Base-by-base conservation (phyloP, 2,797 vertebrate species). In the Eospalax fontanierii region DNA sequence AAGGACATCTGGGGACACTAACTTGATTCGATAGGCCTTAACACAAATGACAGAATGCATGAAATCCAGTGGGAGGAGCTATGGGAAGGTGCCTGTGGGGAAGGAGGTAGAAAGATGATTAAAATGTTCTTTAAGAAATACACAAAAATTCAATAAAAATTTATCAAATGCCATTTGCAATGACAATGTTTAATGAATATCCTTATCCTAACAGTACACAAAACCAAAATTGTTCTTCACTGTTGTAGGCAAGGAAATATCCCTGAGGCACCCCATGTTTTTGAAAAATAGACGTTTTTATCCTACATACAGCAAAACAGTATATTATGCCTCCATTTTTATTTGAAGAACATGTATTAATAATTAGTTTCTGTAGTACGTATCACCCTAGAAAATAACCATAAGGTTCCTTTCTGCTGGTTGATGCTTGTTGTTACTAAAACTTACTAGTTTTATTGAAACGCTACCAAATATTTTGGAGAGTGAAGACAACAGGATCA, bases 281-380 rank as follows among this genome's bases (percentile, higher is more conserved):
- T 15, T 33, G n/a, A 91, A 43, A 73, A 11, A 68, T 33, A 82
- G 18, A 38, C 35, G 78, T 50, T 54, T 81, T 43, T 9, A 73
- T 59, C 22, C 35, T 54, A 50, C 46, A 57, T 38, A 79, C 0
- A 92, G 35, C 21, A 1, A 89, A 92, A 70, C 28, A 76, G 4
- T 18, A 71, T 43, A 40, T 38, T 15, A 1, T 88, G n/a, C 8
- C 38, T 87, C 19, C 8, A 65, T 7, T 82, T 93, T 71, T 30
- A 90, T 85, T 57, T 92, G n/a, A 74, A 95, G 2, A 86, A 30
- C 21, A 70, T 38, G 4, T 68, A 87, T 90, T 79, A 68, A 21
- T 22, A 61, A 66, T 82, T 78, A n/a, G 3, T 61, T 84, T 85
- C 70, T 76, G 18, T 14, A 66, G 16, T 73, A 66, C 22, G n/a